Evolutionary conservation across 1,140 invertebrate genomes (phyloP).

Genomic region (Eurosta solidaginis): DNA sequence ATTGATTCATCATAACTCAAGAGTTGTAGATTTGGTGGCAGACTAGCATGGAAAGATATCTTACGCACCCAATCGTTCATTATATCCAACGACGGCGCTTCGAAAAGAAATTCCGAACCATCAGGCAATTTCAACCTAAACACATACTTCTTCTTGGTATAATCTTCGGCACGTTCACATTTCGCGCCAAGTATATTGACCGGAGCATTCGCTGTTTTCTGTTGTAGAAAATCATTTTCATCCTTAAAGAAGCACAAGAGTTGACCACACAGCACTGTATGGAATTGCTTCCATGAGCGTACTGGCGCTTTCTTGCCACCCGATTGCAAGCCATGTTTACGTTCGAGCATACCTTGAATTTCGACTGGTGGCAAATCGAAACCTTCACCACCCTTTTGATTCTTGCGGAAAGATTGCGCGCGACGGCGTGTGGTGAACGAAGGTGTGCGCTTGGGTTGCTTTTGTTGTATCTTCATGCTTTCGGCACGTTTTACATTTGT

Average conservation of each 20-base stretch:
- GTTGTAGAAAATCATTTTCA: constrained; percentile 84
- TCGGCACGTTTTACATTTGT: constrained; percentile 80
- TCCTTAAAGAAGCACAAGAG: constrained; percentile 98
- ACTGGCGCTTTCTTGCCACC: constrained; percentile 94
- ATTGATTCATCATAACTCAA: constrained; percentile 75
- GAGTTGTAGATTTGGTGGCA: constrained; percentile 87
- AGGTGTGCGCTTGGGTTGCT: constrained; percentile 83
- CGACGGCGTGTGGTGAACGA: constrained; percentile 91
- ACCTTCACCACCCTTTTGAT: constrained; percentile 70
- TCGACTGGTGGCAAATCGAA: constrained; percentile 85
- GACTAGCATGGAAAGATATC: constrained; percentile 89
- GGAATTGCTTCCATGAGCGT: constrained; percentile 93
- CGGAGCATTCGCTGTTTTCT: constrained; percentile 87
- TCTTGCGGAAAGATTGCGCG: constrained; percentile 86
- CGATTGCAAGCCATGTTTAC: constrained; percentile 92
- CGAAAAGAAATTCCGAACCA: constrained; percentile 91
- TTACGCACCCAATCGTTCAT: constrained; percentile 95
- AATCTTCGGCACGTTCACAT: constrained; percentile 86
- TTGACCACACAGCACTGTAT: constrained; percentile 95
- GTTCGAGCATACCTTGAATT: constrained; percentile 85
- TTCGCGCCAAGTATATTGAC: constrained; percentile 82
- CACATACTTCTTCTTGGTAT: constrained; percentile 93
- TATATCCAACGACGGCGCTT: constrained; percentile 72
- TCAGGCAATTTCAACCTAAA: constrained; percentile 87
- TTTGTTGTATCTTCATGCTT: constrained; percentile 81